Percentiles rank a stretch among this genome's conserved stretches.
Conservation (phyloP, 1,140 invertebrate genomes). For the Drosophila nebulosa region DNA sequence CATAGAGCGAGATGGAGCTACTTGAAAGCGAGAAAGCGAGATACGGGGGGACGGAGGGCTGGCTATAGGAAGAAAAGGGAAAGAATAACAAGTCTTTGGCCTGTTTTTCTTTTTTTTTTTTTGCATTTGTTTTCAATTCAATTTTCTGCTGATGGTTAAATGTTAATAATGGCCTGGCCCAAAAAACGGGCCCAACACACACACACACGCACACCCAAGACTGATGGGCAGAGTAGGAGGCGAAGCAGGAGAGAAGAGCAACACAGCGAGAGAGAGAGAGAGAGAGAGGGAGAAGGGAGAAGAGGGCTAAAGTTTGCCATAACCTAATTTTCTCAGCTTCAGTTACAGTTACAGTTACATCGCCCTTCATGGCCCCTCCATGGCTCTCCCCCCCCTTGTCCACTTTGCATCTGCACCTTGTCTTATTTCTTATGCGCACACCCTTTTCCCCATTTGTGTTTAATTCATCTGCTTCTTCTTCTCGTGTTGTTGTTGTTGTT, state of each 20-base stretch:
- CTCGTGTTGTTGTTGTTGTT: neutral
- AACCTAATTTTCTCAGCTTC: neutral
- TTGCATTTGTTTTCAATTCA: slow-evolving; percentile 35
- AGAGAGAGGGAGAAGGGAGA: neutral
- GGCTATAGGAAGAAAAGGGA: neutral
- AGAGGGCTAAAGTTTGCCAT: neutral
- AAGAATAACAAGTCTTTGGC: slow-evolving; percentile 19
- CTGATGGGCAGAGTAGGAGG: neutral
- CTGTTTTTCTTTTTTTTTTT: too few species aligned
- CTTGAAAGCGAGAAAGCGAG: neutral
- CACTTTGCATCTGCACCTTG: neutral
- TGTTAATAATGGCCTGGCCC: neutral
- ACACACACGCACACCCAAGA: neutral
- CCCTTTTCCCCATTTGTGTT: slow-evolving; percentile 5
- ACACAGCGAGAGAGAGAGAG: neutral
- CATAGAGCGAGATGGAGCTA: neutral
- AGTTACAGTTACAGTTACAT: neutral
- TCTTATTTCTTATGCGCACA: too few species aligned
- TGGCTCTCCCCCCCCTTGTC: neutral
- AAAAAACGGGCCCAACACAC: neutral
- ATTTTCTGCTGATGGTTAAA: neutral
- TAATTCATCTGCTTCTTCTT: neutral
- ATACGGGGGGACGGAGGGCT: too few species aligned
- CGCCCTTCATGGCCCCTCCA: neutral
- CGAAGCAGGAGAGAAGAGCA: neutral